Percentiles rank a stretch among this genome's conserved stretches.
Conservation (phyloP, 2,113 vertebrate genomes). For the Oryzias curvinotus region DNA sequence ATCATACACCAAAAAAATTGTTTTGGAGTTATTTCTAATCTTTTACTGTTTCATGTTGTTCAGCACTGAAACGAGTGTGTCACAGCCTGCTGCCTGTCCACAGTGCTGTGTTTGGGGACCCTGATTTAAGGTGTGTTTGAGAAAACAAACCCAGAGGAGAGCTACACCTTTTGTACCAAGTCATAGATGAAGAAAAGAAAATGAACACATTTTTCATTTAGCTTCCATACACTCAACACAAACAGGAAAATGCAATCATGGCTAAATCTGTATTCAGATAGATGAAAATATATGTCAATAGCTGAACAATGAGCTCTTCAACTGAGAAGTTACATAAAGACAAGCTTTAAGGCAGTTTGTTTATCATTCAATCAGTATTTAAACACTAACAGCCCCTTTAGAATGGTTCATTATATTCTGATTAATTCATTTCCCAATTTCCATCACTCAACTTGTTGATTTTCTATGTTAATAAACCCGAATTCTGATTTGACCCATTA, state of each 20-base stretch:
- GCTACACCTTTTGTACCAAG: background rate
- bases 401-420: conserved; percentile 16
- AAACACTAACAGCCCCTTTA: background rate
- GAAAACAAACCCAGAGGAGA: background rate
- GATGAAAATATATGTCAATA: too few relatives aligned
- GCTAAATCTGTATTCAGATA: too few relatives aligned
- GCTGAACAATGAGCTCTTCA: conserved; percentile 10
- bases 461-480: background rate
- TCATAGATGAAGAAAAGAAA: conserved; percentile 17
- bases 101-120: too few relatives aligned
- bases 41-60: too few relatives aligned
- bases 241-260: too few relatives aligned
- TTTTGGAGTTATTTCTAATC: too few relatives aligned
- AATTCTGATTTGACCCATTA: background rate
- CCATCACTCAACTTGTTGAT: background rate
- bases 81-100: too few relatives aligned
- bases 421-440: conserved; percentile 2
- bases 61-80: too few relatives aligned
- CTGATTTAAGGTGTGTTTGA: conserved; percentile 16
- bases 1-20: too few relatives aligned
- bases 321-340: conserved; percentile 3
- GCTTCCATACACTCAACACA: conserved; percentile 2
- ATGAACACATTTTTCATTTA: conserved; percentile 17
- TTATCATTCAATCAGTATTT: conserved; percentile 15
- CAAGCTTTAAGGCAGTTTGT: conserved; percentile 53